phyloP scores from a whole-genome alignment of 2,113 vertebrate genomes.

The Siniperca knerii region DNA sequence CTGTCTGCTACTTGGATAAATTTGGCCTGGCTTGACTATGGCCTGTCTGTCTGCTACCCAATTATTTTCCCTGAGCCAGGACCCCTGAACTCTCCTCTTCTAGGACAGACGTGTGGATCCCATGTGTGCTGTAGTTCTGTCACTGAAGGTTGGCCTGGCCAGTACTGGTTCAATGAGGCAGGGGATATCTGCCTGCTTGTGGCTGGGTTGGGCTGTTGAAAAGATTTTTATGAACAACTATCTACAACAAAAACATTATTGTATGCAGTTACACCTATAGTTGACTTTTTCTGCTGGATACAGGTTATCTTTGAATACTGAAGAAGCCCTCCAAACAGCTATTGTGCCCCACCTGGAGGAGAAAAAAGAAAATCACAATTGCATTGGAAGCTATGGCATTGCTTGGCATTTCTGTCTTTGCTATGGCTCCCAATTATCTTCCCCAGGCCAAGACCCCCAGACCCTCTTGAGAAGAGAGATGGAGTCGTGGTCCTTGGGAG shows the following conservation, averaged over 20 bases:
- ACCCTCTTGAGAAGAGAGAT: constrained; percentile 37
- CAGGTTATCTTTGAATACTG: neutral
- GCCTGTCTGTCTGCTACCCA: constrained; percentile 67
- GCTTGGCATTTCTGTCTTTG: constrained; percentile 37
- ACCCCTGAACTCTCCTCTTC: constrained; percentile 70
- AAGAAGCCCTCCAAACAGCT: neutral
- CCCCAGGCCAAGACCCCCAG: constrained; percentile 33
- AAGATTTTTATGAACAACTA: neutral
- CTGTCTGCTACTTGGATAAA: constrained; percentile 69
- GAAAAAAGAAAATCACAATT: no score
- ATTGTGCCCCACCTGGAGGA: neutral
- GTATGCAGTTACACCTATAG: neutral
- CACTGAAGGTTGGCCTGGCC: constrained; percentile 57
- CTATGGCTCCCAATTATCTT: constrained; percentile 60
- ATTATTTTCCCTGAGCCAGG: constrained; percentile 74
- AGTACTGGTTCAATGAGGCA: constrained; percentile 51
- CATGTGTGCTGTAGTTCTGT: constrained; percentile 65
- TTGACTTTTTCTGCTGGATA: neutral
- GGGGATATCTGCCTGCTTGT: constrained; percentile 35
- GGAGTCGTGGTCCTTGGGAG: constrained; percentile 28
- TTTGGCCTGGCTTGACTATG: constrained; percentile 63
- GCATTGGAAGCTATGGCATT: no score
- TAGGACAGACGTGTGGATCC: constrained; percentile 55
- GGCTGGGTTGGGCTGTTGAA: constrained; percentile 8
- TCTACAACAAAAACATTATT: neutral